These are phyloP conservation scores for Neodiprion virginianus DNA, from an alignment of 1,140 invertebrate genomes.

Conservation along the genomic window DNA sequence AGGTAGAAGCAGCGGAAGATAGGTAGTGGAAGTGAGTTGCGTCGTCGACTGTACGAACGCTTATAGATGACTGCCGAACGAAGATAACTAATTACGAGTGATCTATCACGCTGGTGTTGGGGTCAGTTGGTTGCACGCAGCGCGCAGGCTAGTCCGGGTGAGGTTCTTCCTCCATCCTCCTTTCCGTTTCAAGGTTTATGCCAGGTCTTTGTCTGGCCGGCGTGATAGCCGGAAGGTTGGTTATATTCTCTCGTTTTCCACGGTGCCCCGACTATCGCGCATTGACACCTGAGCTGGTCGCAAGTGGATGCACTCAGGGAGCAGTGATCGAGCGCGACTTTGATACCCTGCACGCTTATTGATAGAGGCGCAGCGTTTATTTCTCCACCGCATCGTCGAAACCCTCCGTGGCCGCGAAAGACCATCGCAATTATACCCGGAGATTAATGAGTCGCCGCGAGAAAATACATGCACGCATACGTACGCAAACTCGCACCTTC, in stretches of 20 bases:
- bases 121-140: constrained; percentile 13
- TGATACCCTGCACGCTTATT: not conserved
- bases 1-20: not conserved
- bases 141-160: constrained; percentile 29
- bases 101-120: constrained; percentile 11
- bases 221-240: too few relatives aligned
- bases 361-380: not conserved
- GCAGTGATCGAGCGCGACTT: not conserved
- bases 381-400: not conserved
- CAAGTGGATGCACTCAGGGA: not conserved
- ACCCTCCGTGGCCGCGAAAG: not conserved
- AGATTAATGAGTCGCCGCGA: not conserved
- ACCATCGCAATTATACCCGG: not conserved
- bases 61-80: constrained; percentile 8
- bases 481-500: not conserved
- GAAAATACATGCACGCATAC: not conserved
- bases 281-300: too few relatives aligned
- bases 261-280: too few relatives aligned
- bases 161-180: constrained; percentile 27
- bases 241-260: too few relatives aligned
- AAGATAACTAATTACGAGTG: constrained; percentile 16
- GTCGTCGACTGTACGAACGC: not conserved
- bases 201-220: not conserved
- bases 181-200: not conserved
- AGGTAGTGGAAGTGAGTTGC: not conserved